Conservation (phyloP, 2,113 vertebrate genomes). For the Vulpes vulpes region DNA sequence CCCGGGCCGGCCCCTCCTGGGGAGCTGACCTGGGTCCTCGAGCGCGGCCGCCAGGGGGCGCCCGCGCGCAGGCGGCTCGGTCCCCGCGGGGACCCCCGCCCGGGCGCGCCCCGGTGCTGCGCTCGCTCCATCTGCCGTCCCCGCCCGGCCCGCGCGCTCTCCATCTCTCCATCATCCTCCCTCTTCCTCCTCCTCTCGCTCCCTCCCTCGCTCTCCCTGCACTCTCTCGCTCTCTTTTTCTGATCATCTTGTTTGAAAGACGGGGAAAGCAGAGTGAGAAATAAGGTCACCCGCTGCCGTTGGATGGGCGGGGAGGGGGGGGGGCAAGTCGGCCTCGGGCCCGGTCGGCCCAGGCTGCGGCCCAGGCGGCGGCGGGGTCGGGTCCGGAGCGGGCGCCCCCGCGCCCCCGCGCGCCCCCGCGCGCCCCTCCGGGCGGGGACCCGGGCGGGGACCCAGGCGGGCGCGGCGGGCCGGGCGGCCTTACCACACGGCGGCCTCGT, state of each 20-base stretch:
- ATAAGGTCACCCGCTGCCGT: constrained; percentile 78
- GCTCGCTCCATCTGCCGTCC: background rate
- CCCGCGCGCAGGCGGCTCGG: constrained; percentile 10
- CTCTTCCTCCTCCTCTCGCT: background rate
- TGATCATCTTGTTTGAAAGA: background rate
- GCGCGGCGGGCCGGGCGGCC: constrained; percentile 38
- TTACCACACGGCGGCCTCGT: constrained; percentile 96
- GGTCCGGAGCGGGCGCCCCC: background rate
- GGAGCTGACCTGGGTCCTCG: constrained; percentile 54
- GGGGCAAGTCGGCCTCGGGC: too few relatives aligned
- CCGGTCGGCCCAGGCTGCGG: too few relatives aligned
- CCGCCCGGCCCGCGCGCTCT: background rate
- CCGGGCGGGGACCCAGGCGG: constrained; percentile 12
- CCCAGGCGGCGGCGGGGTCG: background rate
- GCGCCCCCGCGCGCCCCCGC: background rate
- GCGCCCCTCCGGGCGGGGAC: background rate
- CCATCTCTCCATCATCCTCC: background rate
- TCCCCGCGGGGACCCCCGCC: background rate
- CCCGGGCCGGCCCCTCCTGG: background rate
- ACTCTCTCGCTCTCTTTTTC: background rate
- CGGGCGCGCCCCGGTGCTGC: background rate
- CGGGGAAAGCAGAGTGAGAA: constrained; percentile 55
- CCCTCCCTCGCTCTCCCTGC: constrained; percentile 16
- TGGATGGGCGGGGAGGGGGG: constrained; percentile 49
- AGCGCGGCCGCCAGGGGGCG: constrained; percentile 72